Conservation (phyloP, 2,113 vertebrate genomes). For the Polyodon spathula region DNA sequence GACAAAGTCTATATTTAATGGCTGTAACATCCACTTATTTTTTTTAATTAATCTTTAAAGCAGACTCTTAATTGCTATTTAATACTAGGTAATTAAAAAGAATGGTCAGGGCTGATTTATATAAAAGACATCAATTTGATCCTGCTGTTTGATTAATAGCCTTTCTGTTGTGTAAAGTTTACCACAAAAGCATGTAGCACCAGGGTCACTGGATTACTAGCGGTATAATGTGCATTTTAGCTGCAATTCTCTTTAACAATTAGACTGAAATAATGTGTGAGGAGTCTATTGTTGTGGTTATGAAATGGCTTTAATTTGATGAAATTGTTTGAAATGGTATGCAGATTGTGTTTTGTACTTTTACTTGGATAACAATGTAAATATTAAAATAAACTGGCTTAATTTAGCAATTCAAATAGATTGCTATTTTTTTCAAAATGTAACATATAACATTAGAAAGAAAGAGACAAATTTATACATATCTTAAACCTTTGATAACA, state of each 20-base stretch:
- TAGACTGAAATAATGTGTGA: slow-evolving; percentile 48
- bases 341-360: neutral
- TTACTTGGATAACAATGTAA: neutral
- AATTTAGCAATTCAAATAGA: neutral
- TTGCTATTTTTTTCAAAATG: too few species aligned
- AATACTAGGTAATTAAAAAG: slow-evolving; percentile 57
- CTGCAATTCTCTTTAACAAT: slow-evolving; percentile 38
- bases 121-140: slow-evolving; percentile 44
- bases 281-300: slow-evolving; percentile 31
- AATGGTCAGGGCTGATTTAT: slow-evolving; percentile 40
- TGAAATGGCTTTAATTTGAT: slow-evolving; percentile 17
- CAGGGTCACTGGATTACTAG: slow-evolving; percentile 50
- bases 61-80: slow-evolving; percentile 69
- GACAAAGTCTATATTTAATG: slow-evolving; percentile 60
- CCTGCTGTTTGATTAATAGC: slow-evolving; percentile 55
- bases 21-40: slow-evolving; percentile 52
- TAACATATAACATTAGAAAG: too few species aligned
- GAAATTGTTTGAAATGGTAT: slow-evolving; percentile 12
- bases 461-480: too few species aligned
- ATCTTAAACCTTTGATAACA: too few species aligned
- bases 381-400: neutral
- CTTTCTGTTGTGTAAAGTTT: slow-evolving; percentile 44
- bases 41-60: slow-evolving; percentile 69
- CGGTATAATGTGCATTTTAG: slow-evolving; percentile 42
- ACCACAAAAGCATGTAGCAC: slow-evolving; percentile 36